Evolutionary conservation across 2,113 vertebrate genomes (phyloP), one percentile per base, ranked within the genome.

Genomic region (Mesocricetus auratus): DNA sequence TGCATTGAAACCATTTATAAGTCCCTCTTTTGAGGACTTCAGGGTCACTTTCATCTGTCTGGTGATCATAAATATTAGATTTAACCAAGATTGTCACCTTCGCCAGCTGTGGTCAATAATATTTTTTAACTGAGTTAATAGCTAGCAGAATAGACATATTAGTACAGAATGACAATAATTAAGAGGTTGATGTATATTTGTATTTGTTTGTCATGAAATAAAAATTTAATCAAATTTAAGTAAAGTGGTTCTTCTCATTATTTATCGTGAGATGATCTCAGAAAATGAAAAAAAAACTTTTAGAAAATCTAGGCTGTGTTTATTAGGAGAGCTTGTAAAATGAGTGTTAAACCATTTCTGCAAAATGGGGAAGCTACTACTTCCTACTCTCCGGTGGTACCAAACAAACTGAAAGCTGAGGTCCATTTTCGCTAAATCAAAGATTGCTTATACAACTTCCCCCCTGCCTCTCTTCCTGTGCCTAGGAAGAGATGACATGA

Each of bases 121-220:
- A 47, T 69, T 93, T 53, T n/a, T 93, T 53, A 56, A 8, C 39
- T 7, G 22, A 71, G 3, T 47, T 89, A 87, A 92, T 92, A 74
- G 15, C 29, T 64, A 69, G 42, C 78, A 90, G 79, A 90, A 77
- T 39, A 15, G 17, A n/a, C 85, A 73, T 88, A 45, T 64, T 69
- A 79, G 15, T 79, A 58, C 26, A 60, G 68, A 69, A 94, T 78
- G 9, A n/a, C 10, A 93, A 94, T 85, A 89, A 87, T 92, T 90
- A 93, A 92, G 26, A 74, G 45, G 5, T 19, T 87, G 39, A 29
- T 93, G 77, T 15, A 90, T 13, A 29, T 16, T 86, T 87, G 17
- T 88, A 94, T 88, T 88, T 96, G 5, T 12, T 90, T 94, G 56
- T 47, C 88, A n/a, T 79, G 21, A 96, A 82, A 81, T 74, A 78